A percentile compares a stretch with the other conserved stretches of the same genome.
Conservation (phyloP, 2,113 vertebrate genomes). For the Nymphicus hollandicus region DNA sequence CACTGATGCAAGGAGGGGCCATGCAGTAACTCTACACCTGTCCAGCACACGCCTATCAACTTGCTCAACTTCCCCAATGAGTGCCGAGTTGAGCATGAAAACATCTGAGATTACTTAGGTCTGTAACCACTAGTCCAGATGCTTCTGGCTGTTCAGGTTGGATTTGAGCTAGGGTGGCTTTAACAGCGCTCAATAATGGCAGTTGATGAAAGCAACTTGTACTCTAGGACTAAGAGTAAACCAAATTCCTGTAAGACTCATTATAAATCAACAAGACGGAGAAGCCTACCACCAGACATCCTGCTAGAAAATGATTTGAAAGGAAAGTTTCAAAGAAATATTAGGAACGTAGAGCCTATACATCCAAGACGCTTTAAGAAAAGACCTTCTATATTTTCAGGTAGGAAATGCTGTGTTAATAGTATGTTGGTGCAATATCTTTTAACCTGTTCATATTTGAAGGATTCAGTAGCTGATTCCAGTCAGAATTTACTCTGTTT, state of each 20-base stretch:
- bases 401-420: slow-evolving; percentile 75
- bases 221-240: slow-evolving; percentile 75
- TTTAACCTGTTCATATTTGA: background rate
- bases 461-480: background rate
- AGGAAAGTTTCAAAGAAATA: slow-evolving; percentile 80
- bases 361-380: slow-evolving; percentile 84
- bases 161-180: background rate
- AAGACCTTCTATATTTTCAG: slow-evolving; percentile 92
- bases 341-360: slow-evolving; percentile 76
- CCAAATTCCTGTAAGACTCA: slow-evolving; percentile 69
- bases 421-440: background rate
- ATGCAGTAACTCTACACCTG: slow-evolving; percentile 89
- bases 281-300: slow-evolving; percentile 81
- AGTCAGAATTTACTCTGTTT: background rate
- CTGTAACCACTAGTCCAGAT: background rate
- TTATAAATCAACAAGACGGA: slow-evolving; percentile 74
- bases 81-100: slow-evolving; percentile 73
- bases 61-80: slow-evolving; percentile 82
- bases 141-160: background rate
- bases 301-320: slow-evolving; percentile 79
- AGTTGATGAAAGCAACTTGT: slow-evolving; percentile 78
- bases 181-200: slow-evolving; percentile 74
- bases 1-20: slow-evolving; percentile 77
- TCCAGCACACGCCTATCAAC: slow-evolving; percentile 78
- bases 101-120: slow-evolving; percentile 33